Conservation (phyloP, 1,140 invertebrate genomes). For the Temnothorax curvispinosus region DNA sequence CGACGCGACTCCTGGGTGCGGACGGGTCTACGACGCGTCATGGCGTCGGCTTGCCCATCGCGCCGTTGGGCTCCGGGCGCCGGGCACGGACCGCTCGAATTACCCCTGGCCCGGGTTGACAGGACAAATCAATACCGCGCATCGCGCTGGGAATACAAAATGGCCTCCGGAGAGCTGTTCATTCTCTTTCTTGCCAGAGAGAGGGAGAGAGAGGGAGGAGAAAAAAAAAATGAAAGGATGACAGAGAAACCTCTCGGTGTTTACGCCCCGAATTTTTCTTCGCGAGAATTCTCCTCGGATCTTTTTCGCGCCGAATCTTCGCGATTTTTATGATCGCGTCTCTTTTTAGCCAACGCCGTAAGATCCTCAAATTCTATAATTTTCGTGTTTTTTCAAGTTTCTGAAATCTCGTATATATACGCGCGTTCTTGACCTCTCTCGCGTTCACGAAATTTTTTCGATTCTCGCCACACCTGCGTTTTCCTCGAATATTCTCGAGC, state of each 20-base stretch:
- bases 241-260: background rate
- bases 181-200: constrained; percentile 26
- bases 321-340: background rate
- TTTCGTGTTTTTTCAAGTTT: background rate
- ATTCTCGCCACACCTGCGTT: background rate
- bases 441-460: background rate
- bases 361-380: background rate
- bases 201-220: background rate
- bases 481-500: background rate
- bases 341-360: background rate
- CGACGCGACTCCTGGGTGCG: constrained; percentile 49
- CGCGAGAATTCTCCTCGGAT: no score
- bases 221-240: background rate
- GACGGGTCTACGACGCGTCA: background rate
- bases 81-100: constrained; percentile 66
- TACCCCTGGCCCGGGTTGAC: constrained; percentile 76
- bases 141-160: constrained; percentile 84
- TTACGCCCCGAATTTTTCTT: background rate
- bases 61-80: constrained; percentile 44
- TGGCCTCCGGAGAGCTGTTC: constrained; percentile 80
- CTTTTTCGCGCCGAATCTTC: background rate
- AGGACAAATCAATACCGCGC: constrained; percentile 85
- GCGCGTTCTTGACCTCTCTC: background rate
- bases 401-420: background rate
- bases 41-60: constrained; percentile 31